Evolutionary conservation across 2,797 vertebrate species (phyloP).

Genomic region (Capromys pilorides): DNA sequence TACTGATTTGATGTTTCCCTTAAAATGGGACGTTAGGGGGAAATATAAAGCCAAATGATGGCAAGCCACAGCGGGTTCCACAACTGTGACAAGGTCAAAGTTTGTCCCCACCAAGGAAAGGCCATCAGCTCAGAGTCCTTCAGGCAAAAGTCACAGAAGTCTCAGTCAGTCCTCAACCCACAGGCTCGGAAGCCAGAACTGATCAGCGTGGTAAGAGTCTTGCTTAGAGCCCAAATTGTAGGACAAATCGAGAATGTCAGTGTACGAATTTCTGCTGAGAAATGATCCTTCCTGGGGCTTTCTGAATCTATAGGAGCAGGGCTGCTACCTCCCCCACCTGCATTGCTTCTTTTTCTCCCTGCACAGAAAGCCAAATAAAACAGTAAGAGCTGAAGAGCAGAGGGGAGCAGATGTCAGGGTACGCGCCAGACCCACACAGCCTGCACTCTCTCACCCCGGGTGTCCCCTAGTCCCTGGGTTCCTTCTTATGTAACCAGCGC

Average conservation of each 20-base stretch:
- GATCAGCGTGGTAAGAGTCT: background rate
- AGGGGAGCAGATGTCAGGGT: background rate
- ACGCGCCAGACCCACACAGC: background rate
- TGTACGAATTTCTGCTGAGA: background rate
- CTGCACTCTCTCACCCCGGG: background rate
- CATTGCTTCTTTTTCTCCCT: background rate
- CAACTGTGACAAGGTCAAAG: background rate
- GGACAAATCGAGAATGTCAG: background rate
- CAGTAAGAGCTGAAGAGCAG: background rate
- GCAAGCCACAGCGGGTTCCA: background rate
- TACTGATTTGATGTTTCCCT: background rate
- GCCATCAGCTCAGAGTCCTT: background rate
- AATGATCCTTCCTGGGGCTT: background rate
- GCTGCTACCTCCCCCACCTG: background rate
- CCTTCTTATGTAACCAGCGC: background rate
- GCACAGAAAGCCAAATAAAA: background rate
- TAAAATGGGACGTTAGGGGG: background rate
- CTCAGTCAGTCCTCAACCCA: background rate
- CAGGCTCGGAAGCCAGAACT: background rate
- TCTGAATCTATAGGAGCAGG: background rate
- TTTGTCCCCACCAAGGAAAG: background rate
- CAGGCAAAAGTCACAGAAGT: background rate
- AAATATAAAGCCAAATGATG: constrained; percentile 33
- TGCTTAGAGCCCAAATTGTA: background rate
- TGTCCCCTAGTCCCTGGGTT: background rate